phyloP scores from a whole-genome alignment of 1,140 invertebrate species.

The Aphelenchoides fujianensis region DNA sequence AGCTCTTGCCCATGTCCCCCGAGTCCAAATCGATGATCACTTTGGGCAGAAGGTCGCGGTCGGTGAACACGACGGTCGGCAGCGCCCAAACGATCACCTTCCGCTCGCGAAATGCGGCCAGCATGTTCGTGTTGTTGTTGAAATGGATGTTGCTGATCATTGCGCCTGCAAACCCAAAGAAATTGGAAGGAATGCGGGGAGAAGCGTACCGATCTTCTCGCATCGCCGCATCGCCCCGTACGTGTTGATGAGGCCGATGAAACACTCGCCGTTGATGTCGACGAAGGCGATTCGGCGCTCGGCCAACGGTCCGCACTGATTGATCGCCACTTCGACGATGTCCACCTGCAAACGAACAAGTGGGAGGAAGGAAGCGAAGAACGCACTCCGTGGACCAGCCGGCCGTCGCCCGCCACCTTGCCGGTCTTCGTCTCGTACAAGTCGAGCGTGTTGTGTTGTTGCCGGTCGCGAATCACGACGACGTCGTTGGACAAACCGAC shows the following conservation, averaged over 20 bases:
- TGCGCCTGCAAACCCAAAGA: no score
- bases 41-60: conserved; percentile 71
- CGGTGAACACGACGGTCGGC: conserved; percentile 73
- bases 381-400: conserved; percentile 67
- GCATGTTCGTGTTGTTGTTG: conserved; percentile 78
- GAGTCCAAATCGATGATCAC: conserved; percentile 68
- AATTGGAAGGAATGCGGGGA: no score
- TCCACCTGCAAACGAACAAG: conserved; percentile 69
- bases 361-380: no score
- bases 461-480: conserved; percentile 77
- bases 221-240: conserved; percentile 66
- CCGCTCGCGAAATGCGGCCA: conserved; percentile 78
- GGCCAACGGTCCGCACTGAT: conserved; percentile 72
- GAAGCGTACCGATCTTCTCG: conserved; percentile 74
- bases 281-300: conserved; percentile 76
- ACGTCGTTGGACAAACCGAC: conserved; percentile 78
- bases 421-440: conserved; percentile 77
- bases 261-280: conserved; percentile 78
- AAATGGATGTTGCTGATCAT: conserved; percentile 78
- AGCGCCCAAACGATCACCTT: conserved; percentile 81
- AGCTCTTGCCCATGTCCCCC: conserved; percentile 50
- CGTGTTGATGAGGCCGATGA: conserved; percentile 71
- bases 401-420: conserved; percentile 71
- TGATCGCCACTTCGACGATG: conserved; percentile 73
- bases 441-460: conserved; percentile 77